Evolutionary conservation across 2,113 vertebrate species (phyloP), one percentile per base, ranked within the genome.

Genomic region (Hydrochoerus hydrochaeris): DNA sequence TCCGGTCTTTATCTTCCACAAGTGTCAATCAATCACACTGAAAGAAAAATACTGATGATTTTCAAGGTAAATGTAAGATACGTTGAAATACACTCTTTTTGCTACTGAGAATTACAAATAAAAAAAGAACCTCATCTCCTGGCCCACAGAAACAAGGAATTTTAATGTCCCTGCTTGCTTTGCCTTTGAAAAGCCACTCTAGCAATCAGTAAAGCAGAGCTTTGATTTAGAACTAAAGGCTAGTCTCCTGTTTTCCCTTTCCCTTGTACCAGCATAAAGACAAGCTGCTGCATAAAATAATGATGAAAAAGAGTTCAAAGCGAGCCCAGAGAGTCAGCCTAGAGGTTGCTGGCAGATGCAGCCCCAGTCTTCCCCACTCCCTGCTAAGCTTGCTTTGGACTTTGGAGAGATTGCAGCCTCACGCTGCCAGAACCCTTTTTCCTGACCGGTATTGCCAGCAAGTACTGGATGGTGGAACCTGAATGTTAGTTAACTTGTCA

Each of bases 221-320:
- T 98, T 97, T 98, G 96, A 96, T 97, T 97, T 96, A 95, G 96
- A 98, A 95, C 86, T 94, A 77, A 93, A 97, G 96, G 52, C 88
- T 44, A 92, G 63, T 90, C 91, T 98, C 41, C 22, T 44, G 69
- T 91, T 95, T 96, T 97, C 90, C 92, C 97, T 97, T 75, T 54
- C 28, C 69, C 83, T 93, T 93, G 80, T 41, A 54, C 88, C 93
- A 96, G 91, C 81, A 96, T 91, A 97, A 97, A 98, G 97, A 92
- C 90, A 96, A 94, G 71, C 75, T 83, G 84, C 78, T 10, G 83
- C 94, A 97, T 97, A 95, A 98, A 98, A 97, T 96, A 98, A 97
- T 97, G 93, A 97, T 95, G 93, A 97, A 46, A 71, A 91, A 93
- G 95, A 97, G 95, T 98, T 98, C 97, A 98, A 98, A 98, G 98